Evolutionary conservation across 2,797 vertebrate species (phyloP).

Genomic region (Dermochelys coriacea): DNA sequence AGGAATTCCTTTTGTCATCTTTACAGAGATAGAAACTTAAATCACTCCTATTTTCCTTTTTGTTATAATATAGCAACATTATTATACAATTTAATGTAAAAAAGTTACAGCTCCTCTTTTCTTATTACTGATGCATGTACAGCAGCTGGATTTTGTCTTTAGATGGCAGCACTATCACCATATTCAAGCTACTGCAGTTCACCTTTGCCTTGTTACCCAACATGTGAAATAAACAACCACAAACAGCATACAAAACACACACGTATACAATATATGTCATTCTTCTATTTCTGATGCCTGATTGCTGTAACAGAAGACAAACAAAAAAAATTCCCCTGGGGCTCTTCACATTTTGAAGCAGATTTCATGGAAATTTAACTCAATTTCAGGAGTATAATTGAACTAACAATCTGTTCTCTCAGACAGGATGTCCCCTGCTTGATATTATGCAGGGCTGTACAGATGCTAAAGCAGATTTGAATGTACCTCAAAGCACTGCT

Average conservation of each 20-base stretch:
- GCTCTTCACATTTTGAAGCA: constrained; percentile 63
- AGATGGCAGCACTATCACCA: constrained; percentile 28
- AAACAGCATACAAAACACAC: background rate
- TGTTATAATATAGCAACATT: background rate
- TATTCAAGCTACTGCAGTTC: background rate
- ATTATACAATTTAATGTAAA: background rate
- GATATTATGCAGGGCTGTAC: constrained; percentile 60
- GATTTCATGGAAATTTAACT: constrained; percentile 74
- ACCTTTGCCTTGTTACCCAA: constrained; percentile 34
- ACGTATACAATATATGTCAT: constrained; percentile 26
- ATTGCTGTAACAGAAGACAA: constrained; percentile 44
- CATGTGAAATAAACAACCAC: constrained; percentile 28
- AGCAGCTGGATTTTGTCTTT: constrained; percentile 10
- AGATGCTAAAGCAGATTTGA: constrained; percentile 63
- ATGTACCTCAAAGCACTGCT: constrained; percentile 53
- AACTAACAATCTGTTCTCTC: constrained; percentile 71
- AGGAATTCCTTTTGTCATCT: background rate
- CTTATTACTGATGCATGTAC: background rate
- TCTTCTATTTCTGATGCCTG: constrained; percentile 31
- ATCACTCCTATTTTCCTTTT: background rate
- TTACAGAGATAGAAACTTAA: background rate
- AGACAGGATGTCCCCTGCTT: constrained; percentile 65
- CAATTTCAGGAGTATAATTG: constrained; percentile 74
- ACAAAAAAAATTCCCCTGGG: constrained; percentile 40
- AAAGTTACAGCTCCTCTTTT: background rate